phyloP scores from a whole-genome alignment of 2,797 vertebrate species.

The Spheniscus humboldti region DNA sequence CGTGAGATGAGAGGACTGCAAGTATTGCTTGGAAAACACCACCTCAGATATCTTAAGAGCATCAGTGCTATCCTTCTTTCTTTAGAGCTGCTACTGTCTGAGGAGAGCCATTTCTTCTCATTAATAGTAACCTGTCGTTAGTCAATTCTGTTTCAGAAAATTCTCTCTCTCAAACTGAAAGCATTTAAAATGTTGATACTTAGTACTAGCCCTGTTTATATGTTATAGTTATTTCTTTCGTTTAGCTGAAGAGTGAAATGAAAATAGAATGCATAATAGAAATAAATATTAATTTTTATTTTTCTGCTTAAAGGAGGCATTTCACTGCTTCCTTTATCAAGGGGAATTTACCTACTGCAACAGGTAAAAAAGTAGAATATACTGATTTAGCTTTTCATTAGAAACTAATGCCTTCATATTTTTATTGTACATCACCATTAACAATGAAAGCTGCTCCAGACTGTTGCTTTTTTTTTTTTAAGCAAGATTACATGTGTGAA shows the following conservation, averaged over 20 bases:
- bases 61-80: neutral
- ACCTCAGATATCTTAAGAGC: neutral
- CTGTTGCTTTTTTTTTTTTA: neutral
- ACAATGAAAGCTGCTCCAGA: neutral
- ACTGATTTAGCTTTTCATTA: neutral
- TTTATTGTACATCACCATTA: neutral
- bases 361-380: constrained; percentile 5
- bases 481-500: neutral
- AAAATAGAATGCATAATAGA: neutral
- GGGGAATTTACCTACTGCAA: neutral
- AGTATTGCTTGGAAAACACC: neutral
- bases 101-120: neutral
- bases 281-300: neutral
- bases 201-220: neutral
- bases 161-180: neutral
- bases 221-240: neutral
- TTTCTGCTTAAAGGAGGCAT: constrained; percentile 49
- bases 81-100: neutral
- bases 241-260: neutral
- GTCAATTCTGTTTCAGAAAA: neutral
- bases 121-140: neutral
- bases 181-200: neutral
- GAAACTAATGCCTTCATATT: neutral
- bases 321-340: constrained; percentile 24
- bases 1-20: neutral